These are phyloP conservation scores for Turnix velox DNA, from an alignment of 2,113 vertebrate species.

Conservation along the genomic window DNA sequence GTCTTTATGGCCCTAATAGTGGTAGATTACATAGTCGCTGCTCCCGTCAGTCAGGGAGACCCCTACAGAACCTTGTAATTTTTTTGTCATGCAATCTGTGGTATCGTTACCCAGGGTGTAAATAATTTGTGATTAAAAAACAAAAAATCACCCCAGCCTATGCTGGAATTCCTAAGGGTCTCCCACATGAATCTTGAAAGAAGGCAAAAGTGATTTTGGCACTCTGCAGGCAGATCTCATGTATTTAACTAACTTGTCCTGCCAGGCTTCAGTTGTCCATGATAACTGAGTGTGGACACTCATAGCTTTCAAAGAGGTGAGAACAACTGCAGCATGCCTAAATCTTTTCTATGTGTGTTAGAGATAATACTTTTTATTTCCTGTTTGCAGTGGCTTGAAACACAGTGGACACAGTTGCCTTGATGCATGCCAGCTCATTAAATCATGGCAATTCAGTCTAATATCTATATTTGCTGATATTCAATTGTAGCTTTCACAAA, in stretches of 20 bases:
- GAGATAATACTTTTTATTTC: background rate
- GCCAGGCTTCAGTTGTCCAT: background rate
- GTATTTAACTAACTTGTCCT: background rate
- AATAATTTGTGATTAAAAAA: background rate
- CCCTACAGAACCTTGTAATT: fast-evolving
- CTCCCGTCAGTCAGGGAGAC: background rate
- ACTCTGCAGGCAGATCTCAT: background rate
- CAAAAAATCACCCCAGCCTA: background rate
- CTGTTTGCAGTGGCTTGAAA: background rate
- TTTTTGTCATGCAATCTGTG: background rate
- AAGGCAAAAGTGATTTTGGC: background rate
- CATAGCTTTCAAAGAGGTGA: background rate
- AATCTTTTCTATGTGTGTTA: background rate
- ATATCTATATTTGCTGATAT: background rate
- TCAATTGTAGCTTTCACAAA: background rate
- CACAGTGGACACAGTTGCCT: background rate
- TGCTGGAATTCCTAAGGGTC: background rate
- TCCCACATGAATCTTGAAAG: background rate
- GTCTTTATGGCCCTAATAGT: background rate
- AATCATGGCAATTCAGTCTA: background rate
- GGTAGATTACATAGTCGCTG: background rate
- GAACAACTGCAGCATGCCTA: background rate
- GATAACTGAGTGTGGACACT: background rate
- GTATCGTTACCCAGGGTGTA: background rate
- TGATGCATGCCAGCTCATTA: background rate